A percentile compares a stretch with the other conserved stretches of the same genome.
Evolutionary conservation across 2,113 vertebrate genomes (phyloP).

Genomic region (Speoplatyrhinus poulsoni): DNA sequence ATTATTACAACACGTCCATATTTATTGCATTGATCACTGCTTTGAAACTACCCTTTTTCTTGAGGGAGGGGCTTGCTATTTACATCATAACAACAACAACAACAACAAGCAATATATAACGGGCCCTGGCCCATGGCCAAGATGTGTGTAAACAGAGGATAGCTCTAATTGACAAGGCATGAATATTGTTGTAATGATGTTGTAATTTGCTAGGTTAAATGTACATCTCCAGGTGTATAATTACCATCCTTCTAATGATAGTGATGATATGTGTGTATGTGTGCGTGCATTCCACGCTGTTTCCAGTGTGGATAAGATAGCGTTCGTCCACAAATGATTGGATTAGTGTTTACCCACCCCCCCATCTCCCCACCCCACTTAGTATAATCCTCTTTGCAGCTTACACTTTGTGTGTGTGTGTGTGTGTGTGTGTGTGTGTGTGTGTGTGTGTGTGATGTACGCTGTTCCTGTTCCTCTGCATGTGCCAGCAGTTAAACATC

Average conservation of each 20-base stretch:
- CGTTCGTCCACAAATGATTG: conserved; percentile 72
- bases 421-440: conserved; percentile 17
- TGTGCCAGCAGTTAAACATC: conserved; percentile 12
- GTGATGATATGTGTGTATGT: conserved; percentile 36
- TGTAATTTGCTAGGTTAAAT: no score
- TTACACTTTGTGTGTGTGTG: conserved; percentile 27
- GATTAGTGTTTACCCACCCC: conserved; percentile 68
- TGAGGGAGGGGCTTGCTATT: not conserved
- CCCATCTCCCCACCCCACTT: conserved; percentile 58
- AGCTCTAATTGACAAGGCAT: no score
- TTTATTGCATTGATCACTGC: conserved; percentile 38
- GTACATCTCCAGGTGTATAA: conserved; percentile 67
- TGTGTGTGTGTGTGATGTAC: conserved; percentile 3
- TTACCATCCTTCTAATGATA: conserved; percentile 37
- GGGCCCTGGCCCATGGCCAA: conserved; percentile 1
- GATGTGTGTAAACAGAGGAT: conserved; percentile 5
- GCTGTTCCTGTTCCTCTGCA: conserved; percentile 27
- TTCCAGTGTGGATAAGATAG: conserved; percentile 70
- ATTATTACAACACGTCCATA: conserved; percentile 30
- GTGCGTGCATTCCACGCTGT: conserved; percentile 46
- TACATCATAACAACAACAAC: not conserved
- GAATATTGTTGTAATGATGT: no score
- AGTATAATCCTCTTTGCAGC: conserved; percentile 74
- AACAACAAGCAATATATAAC: not conserved
- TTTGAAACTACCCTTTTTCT: not conserved